phyloP scores from a whole-genome alignment of 2,888 invertebrate species.

The Thera obeliscata region DNA sequence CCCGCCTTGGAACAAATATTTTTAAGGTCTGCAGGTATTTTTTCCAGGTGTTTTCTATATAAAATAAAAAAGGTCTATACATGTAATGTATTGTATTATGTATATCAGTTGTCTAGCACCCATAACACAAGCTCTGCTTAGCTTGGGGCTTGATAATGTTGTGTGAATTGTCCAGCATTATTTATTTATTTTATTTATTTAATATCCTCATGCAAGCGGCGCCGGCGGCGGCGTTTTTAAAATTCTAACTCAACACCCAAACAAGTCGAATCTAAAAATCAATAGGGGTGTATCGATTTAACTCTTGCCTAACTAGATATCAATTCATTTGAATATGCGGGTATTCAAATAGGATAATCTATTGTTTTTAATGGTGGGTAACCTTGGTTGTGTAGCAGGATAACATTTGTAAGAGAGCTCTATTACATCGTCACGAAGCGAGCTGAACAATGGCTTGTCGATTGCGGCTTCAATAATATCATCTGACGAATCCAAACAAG shows the following conservation, averaged over 20 bases:
- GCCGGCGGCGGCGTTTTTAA: too few relatives aligned
- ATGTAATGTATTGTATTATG: too few relatives aligned
- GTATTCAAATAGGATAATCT: slow-evolving; percentile 1
- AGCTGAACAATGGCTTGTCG: slow-evolving; percentile 16
- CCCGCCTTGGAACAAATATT: too few relatives aligned
- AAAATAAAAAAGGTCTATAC: too few relatives aligned
- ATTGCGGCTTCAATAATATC: slow-evolving; percentile 10
- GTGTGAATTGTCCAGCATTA: too few relatives aligned
- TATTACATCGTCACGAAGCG: slow-evolving; percentile 12
- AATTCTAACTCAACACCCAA: background rate
- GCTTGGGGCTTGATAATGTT: too few relatives aligned
- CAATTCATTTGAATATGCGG: slow-evolving; percentile 28
- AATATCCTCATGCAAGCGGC: too few relatives aligned
- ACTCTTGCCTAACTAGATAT: slow-evolving; percentile 1
- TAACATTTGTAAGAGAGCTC: slow-evolving; percentile 14
- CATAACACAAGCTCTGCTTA: too few relatives aligned
- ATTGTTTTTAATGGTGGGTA: slow-evolving; percentile 17
- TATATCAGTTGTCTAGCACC: too few relatives aligned
- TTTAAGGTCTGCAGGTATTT: too few relatives aligned
- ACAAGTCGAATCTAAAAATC: slow-evolving; percentile 4
- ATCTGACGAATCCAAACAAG: background rate
- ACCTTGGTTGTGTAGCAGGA: slow-evolving; percentile 16
- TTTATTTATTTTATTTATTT: too few relatives aligned
- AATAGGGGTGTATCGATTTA: slow-evolving; percentile 21
- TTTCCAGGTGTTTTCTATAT: too few relatives aligned